Evolutionary conservation across 1,140 invertebrate genomes (phyloP).

Genomic region (Drosophila littoralis): DNA sequence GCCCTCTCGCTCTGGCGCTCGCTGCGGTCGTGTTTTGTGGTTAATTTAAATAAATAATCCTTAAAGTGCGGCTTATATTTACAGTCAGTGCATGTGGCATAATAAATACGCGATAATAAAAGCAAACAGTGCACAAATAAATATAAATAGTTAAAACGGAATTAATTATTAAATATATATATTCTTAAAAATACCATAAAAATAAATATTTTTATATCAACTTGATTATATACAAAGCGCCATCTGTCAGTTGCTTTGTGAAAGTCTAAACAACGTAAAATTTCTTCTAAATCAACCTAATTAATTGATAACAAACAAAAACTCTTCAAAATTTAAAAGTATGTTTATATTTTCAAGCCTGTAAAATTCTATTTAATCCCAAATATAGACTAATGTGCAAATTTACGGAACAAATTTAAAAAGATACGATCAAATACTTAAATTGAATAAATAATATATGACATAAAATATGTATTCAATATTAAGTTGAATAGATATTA

Average conservation of each 20-base stretch:
- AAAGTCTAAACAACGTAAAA: neutral
- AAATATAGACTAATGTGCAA: no score
- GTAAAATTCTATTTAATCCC: no score
- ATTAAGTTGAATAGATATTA: no score
- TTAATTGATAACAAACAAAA: neutral
- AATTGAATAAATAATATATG: neutral
- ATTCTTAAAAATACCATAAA: neutral
- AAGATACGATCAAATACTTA: neutral
- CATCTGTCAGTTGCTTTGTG: conserved; percentile 15
- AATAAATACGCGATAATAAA: neutral
- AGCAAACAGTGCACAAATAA: conserved; percentile 6
- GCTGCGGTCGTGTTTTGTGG: conserved; percentile 71
- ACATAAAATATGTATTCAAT: neutral
- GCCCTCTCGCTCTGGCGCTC: conserved; percentile 20
- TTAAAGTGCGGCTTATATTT: conserved; percentile 63
- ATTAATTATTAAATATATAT: neutral
- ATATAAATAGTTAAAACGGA: conserved; percentile 2
- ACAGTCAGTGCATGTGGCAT: neutral
- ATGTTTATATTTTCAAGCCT: no score
- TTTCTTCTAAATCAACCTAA: neutral
- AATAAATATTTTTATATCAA: neutral
- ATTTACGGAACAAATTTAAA: neutral
- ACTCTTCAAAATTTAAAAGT: neutral
- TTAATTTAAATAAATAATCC: conserved; percentile 80
- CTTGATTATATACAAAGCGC: conserved; percentile 7